These are phyloP conservation scores for Drosophila formosana DNA, from an alignment of 2,888 invertebrate species.

Conservation along the genomic window DNA sequence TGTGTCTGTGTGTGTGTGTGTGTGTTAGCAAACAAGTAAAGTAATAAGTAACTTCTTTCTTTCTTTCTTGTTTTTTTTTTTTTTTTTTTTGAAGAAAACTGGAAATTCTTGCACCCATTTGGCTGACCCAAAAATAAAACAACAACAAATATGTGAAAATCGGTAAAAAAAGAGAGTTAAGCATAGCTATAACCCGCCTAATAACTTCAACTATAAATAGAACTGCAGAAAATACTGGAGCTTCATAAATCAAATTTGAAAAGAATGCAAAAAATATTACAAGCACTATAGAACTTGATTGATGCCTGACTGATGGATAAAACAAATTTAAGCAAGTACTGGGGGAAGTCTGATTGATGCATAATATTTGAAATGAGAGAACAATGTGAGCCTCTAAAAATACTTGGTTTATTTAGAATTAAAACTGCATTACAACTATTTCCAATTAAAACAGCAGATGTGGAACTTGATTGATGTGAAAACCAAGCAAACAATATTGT, in stretches of 20 bases:
- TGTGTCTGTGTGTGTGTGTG: slow-evolving; percentile 26
- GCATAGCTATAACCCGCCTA: not conserved
- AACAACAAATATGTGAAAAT: slow-evolving; percentile 5
- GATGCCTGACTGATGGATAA: too few species aligned
- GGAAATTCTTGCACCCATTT: slow-evolving; percentile 69
- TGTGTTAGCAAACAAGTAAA: slow-evolving; percentile 52
- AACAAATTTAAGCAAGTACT: too few species aligned
- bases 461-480: too few species aligned
- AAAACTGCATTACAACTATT: too few species aligned
- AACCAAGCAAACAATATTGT: too few species aligned
- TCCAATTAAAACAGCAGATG: too few species aligned
- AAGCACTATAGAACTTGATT: too few species aligned
- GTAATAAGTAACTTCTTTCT: slow-evolving; percentile 58
- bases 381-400: too few species aligned
- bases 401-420: too few species aligned
- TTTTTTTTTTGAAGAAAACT: slow-evolving; percentile 54
- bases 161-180: not conserved
- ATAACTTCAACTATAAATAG: not conserved
- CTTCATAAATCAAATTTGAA: not conserved
- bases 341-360: too few species aligned
- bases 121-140: slow-evolving; percentile 66
- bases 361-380: too few species aligned
- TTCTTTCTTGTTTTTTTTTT: slow-evolving; percentile 13
- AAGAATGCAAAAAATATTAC: too few species aligned
- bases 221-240: not conserved